Percentiles rank a stretch among this genome's conserved stretches.
Evolutionary conservation across 2,797 vertebrate species (phyloP).

Genomic region (Sebastes nivosus): DNA sequence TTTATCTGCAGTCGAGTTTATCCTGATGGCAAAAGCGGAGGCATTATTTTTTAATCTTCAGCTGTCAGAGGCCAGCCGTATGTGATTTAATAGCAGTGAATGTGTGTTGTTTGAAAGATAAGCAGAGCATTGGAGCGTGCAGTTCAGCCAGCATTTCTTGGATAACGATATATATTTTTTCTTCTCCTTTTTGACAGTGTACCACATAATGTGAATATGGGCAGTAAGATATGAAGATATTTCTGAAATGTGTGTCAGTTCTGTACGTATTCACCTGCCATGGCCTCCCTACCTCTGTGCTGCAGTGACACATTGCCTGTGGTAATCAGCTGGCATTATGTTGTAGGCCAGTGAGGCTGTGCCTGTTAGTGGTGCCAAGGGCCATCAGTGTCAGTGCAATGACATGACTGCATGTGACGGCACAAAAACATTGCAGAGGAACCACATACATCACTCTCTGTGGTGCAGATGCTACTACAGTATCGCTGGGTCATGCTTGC

Average conservation of each 20-base stretch:
- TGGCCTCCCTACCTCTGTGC: conserved; percentile 17
- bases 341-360: conserved; percentile 26
- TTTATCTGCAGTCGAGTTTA: background rate
- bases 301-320: conserved; percentile 41
- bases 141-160: background rate
- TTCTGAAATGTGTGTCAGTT: background rate
- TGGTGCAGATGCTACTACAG: conserved; percentile 24
- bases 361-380: conserved; percentile 2
- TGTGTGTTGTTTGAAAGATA: background rate
- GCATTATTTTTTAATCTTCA: background rate
- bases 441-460: conserved; percentile 16
- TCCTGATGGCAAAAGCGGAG: background rate
- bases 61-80: background rate
- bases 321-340: conserved; percentile 50
- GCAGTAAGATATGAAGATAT: background rate
- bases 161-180: background rate
- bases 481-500: background rate
- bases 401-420: conserved; percentile 61
- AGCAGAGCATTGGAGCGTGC: background rate
- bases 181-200: background rate
- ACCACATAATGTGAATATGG: background rate
- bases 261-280: background rate
- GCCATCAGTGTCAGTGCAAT: conserved; percentile 43
- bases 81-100: background rate
- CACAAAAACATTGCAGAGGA: conserved; percentile 45